Evolutionary conservation across 2,113 vertebrate genomes (phyloP).

Genomic region (Tylochromis polylepis): DNA sequence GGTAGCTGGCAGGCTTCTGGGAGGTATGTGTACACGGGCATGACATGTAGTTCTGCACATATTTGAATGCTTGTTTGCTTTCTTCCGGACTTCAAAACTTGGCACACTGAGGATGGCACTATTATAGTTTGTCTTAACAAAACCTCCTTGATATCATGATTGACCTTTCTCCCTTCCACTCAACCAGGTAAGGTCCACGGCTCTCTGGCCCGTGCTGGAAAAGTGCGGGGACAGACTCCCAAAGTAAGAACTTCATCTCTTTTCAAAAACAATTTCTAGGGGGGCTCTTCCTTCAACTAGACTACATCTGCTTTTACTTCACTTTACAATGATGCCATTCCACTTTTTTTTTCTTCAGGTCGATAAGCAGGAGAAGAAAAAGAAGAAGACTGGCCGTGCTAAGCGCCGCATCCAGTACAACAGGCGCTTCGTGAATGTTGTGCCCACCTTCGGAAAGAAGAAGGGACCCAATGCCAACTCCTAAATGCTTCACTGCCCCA

Average conservation of each 20-base stretch:
- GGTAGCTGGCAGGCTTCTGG: constrained; percentile 74
- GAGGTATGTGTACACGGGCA: constrained; percentile 58
- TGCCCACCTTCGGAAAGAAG: constrained; percentile 81
- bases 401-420: constrained; percentile 84
- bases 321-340: not conserved
- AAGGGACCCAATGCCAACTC: constrained; percentile 82
- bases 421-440: constrained; percentile 78
- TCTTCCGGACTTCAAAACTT: not conserved
- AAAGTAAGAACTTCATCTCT: constrained; percentile 56
- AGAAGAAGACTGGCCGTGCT: constrained; percentile 81
- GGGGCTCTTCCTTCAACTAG: not conserved
- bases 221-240: constrained; percentile 81
- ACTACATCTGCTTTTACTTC: not conserved
- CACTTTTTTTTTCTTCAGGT: constrained; percentile 44
- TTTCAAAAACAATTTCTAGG: not conserved
- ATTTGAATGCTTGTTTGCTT: not conserved
- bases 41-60: not conserved
- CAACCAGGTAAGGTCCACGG: constrained; percentile 78
- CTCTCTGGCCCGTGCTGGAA: constrained; percentile 80
- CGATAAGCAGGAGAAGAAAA: constrained; percentile 83
- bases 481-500: constrained; percentile 28
- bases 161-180: not conserved
- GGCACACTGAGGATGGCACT: accelerated
- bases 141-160: not conserved
- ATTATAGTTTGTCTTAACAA: not conserved